Conservation (phyloP, 2,888 invertebrate species). For the Pristionchus entomophagus region DNA sequence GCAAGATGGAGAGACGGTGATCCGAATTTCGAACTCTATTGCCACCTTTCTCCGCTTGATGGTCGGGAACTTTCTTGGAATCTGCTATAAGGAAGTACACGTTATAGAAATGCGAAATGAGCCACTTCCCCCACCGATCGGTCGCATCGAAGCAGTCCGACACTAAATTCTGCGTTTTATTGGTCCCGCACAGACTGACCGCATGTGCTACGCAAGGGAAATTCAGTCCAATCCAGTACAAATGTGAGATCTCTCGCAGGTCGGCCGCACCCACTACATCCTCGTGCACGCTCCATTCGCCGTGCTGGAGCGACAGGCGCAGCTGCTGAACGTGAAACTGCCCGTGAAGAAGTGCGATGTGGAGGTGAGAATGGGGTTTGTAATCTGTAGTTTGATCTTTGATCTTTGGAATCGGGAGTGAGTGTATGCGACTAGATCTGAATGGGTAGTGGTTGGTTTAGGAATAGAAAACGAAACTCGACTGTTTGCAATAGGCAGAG, state of each 20-base stretch:
- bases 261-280: slow-evolving; percentile 63
- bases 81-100: no score
- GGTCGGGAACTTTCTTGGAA: no score
- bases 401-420: not conserved
- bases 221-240: not conserved
- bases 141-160: no score
- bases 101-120: no score
- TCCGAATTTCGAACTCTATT: no score
- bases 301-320: slow-evolving; percentile 70
- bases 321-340: slow-evolving; percentile 74
- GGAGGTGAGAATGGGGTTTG: slow-evolving; percentile 38
- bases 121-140: no score
- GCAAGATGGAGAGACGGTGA: no score
- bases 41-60: no score
- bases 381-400: not conserved
- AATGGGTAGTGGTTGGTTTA: not conserved
- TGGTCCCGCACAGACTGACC: no score
- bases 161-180: no score
- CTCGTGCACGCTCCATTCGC: slow-evolving; percentile 73
- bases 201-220: not conserved
- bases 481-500: no score
- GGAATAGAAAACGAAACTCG: no score
- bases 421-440: not conserved
- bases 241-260: not conserved
- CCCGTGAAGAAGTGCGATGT: slow-evolving; percentile 76